Conservation (phyloP, 2,888 invertebrate species). For the Marronus borbonicus region DNA sequence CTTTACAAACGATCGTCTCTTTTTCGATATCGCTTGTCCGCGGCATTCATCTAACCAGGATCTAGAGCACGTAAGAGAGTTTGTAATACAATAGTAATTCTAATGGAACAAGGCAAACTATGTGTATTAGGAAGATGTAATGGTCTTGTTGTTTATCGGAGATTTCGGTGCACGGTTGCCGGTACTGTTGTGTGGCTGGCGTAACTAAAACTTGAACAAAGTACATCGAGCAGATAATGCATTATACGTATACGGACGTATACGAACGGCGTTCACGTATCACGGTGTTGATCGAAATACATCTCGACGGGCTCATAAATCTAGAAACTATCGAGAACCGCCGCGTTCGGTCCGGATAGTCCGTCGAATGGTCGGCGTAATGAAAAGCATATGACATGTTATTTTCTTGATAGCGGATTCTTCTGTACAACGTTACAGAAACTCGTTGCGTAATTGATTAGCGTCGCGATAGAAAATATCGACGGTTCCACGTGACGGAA, state of each 20-base stretch:
- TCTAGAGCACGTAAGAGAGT: not conserved
- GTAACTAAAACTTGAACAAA: slow-evolving; percentile 20
- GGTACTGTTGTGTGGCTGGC: not conserved
- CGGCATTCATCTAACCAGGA: not conserved
- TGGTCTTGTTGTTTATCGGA: slow-evolving; percentile 32
- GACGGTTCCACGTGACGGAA: not conserved
- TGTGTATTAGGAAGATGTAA: slow-evolving; percentile 9
- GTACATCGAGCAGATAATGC: slow-evolving; percentile 26
- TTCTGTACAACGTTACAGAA: slow-evolving; percentile 22
- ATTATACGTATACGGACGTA: not conserved
- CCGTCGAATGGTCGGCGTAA: not conserved
- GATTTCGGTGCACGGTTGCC: slow-evolving; percentile 9
- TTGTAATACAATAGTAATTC: slow-evolving; percentile 22
- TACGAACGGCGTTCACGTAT: slow-evolving; percentile 21
- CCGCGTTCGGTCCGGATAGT: not conserved
- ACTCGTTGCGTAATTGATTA: slow-evolving; percentile 30
- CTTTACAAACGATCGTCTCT: too few species aligned
- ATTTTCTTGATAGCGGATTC: slow-evolving; percentile 42
- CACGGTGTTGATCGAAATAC: slow-evolving; percentile 40
- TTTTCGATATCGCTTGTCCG: not conserved
- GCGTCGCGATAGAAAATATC: slow-evolving; percentile 9
- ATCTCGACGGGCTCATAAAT: slow-evolving; percentile 37
- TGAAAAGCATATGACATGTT: slow-evolving; percentile 42
- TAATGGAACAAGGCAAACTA: slow-evolving; percentile 22
- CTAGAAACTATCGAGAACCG: slow-evolving; percentile 28